Percentiles rank a stretch among this genome's conserved stretches.
These are phyloP conservation scores for Sparidentex hasta DNA, from an alignment of 2,797 vertebrate species.

Conservation along the genomic window DNA sequence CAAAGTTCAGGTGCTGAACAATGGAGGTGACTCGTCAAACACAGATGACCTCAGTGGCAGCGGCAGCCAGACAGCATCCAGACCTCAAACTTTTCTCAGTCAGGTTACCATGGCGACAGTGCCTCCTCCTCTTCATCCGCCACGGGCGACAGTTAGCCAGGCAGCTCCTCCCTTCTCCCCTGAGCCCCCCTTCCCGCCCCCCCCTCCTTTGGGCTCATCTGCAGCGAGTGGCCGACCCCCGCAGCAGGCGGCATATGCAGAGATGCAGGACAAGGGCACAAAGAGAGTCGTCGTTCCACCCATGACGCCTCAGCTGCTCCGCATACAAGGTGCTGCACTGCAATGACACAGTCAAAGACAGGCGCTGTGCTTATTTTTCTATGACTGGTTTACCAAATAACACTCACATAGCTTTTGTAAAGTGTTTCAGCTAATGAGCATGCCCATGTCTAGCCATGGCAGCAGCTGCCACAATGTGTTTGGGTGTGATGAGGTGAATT, in stretches of 20 bases:
- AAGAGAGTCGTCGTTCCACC: conserved; percentile 83
- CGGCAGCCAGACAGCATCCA: conserved; percentile 69
- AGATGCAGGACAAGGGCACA: conserved; percentile 75
- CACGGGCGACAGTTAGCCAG: conserved; percentile 66
- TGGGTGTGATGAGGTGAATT: conserved; percentile 74
- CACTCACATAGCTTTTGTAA: conserved; percentile 36
- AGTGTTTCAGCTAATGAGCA: conserved; percentile 58
- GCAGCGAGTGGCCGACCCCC: conserved; percentile 68
- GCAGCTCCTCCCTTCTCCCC: conserved; percentile 59
- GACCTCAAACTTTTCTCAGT: conserved; percentile 77
- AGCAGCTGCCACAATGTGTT: conserved; percentile 74
- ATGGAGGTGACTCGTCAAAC: conserved; percentile 67
- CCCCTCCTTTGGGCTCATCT: conserved; percentile 65
- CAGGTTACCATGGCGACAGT: conserved; percentile 78
- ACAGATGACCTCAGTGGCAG: conserved; percentile 60
- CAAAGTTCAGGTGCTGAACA: conserved; percentile 69
- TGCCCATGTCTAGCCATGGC: conserved; percentile 46
- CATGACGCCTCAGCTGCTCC: conserved; percentile 81
- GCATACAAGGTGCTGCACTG: conserved; percentile 81
- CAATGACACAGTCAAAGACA: conserved; percentile 45
- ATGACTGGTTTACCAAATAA: conserved; percentile 40
- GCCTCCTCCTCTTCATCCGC: conserved; percentile 66
- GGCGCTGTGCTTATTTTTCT: conserved; percentile 19
- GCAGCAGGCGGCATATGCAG: conserved; percentile 64
- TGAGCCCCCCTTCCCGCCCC: conserved; percentile 56